Evolutionary conservation across 1,140 invertebrate species (phyloP), one percentile per base, ranked within the genome.

Genomic region (Acromyrmex charruanus): DNA sequence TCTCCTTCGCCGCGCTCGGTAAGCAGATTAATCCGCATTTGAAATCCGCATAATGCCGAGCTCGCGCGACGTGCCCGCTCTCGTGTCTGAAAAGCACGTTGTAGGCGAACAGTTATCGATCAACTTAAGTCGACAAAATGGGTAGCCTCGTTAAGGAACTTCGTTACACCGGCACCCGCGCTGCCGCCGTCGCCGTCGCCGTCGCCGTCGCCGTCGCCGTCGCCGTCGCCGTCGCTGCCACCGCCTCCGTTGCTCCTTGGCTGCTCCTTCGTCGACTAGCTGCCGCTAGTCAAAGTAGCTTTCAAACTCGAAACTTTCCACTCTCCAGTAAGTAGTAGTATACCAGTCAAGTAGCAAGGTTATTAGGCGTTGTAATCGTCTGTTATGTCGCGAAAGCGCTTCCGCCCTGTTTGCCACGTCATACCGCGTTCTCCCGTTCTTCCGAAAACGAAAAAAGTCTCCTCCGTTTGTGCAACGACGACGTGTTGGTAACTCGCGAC

Each of bases 61-160:
- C 69, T 61, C 53, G 53, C 66, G 69, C 72, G 88, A 90, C 89
- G 89, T 82, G 87, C 82, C 86, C 21, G 49, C 63, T 71, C 81
- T 86, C 89, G 89, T 63, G 77, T 61, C 65, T 90, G 89, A 88
- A 90, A 88, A 85, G 89, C 89, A 84, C 81, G 69, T 79, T 86
- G 89, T 88, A 90, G 89, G 77, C 85, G 90, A 92, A 89, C 86
- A 92, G 93, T 93, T 93, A 93, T 93, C 92, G 93, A 94, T 93
- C 92, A 93, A 91, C 89, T 90, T 91, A 91, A 91, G 89, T 91
- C 91, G 92, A 88, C 92, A 89, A 92, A 93, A 92, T 92, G 91
- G 93, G 92, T 93, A 93, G 92, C 92, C 93, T 94, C 92, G 93
- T 94, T 93, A 94, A 92, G 91, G 86, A 94, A 94, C 91, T 94